These are phyloP conservation scores for Dusona sp. DNA, from an alignment of 2,888 invertebrate genomes.

Conservation along the genomic window DNA sequence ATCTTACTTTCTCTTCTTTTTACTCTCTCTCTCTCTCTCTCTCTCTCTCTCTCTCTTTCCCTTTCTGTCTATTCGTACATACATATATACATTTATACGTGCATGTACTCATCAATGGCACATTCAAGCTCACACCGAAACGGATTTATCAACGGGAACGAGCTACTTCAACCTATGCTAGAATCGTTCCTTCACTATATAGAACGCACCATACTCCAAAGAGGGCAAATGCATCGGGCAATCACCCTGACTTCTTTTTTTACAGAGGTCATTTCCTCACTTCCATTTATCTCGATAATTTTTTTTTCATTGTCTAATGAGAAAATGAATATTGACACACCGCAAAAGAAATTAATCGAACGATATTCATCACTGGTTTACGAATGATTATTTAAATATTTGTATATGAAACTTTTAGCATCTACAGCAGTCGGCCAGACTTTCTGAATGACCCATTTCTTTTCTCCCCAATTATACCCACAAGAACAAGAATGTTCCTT, in stretches of 20 bases:
- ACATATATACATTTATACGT: not conserved
- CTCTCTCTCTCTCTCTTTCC: constrained; percentile 68
- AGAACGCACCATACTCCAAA: not conserved
- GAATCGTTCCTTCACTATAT: constrained; percentile 18
- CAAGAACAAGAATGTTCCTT: not conserved
- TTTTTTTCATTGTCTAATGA: not conserved
- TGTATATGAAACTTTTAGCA: not conserved
- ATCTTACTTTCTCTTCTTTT: constrained; percentile 32
- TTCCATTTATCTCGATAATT: not conserved
- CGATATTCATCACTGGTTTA: not conserved
- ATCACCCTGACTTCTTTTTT: constrained; percentile 55
- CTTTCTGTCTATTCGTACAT: constrained; percentile 73
- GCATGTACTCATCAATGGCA: constrained; percentile 80
- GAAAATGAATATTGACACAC: not conserved
- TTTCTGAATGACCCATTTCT: not conserved
- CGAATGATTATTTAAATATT: not conserved
- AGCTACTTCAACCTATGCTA: constrained; percentile 57
- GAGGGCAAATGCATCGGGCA: constrained; percentile 52
- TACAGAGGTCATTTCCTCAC: not conserved
- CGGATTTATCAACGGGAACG: constrained; percentile 82
- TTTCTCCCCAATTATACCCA: not conserved
- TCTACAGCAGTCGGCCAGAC: no score
- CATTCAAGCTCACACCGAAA: constrained; percentile 81
- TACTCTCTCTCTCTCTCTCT: constrained; percentile 53
- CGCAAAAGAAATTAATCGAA: not conserved